These are phyloP conservation scores for Myrmecobius fasciatus DNA, from an alignment of 2,113 vertebrate species.

Conservation along the genomic window DNA sequence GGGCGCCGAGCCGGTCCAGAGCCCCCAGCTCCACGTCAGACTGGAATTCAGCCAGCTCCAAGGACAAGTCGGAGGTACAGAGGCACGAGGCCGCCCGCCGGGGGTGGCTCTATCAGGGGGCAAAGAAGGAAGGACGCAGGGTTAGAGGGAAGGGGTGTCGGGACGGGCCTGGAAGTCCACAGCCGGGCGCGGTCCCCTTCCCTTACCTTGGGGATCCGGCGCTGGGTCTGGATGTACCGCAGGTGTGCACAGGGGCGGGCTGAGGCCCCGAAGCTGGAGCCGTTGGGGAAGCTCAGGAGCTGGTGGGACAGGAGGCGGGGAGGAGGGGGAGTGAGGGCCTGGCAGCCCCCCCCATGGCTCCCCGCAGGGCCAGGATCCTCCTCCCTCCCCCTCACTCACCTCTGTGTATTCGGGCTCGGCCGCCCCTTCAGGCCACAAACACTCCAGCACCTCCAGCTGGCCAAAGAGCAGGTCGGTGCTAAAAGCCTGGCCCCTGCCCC, in stretches of 20 bases:
- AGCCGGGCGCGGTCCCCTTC: neutral
- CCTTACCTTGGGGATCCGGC: conserved; percentile 85
- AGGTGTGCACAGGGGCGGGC: conserved; percentile 89
- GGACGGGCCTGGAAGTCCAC: neutral
- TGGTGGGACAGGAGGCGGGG: conserved; percentile 53
- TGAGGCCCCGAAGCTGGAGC: conserved; percentile 84
- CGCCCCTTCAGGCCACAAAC: conserved; percentile 84
- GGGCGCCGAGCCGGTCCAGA: conserved; percentile 77
- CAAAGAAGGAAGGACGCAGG: neutral
- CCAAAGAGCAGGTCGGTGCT: conserved; percentile 90
- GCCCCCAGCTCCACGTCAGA: conserved; percentile 80
- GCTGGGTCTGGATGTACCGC: conserved; percentile 88
- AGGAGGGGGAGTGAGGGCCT: neutral
- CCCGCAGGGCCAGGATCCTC: neutral
- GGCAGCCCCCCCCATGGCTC: accelerated
- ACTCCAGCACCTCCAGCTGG: conserved; percentile 92
- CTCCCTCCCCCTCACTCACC: conserved; percentile 77
- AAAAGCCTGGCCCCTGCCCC: conserved; percentile 72
- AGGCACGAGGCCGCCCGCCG: conserved; percentile 60
- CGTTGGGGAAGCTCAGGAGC: conserved; percentile 89
- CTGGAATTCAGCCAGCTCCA: conserved; percentile 78
- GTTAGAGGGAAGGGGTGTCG: neutral
- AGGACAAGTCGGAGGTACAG: conserved; percentile 75
- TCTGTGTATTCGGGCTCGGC: conserved; percentile 85
- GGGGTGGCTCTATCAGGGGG: conserved; percentile 71